phyloP scores from a whole-genome alignment of 2,113 vertebrate genomes.

The Rhinoptilus africanus region DNA sequence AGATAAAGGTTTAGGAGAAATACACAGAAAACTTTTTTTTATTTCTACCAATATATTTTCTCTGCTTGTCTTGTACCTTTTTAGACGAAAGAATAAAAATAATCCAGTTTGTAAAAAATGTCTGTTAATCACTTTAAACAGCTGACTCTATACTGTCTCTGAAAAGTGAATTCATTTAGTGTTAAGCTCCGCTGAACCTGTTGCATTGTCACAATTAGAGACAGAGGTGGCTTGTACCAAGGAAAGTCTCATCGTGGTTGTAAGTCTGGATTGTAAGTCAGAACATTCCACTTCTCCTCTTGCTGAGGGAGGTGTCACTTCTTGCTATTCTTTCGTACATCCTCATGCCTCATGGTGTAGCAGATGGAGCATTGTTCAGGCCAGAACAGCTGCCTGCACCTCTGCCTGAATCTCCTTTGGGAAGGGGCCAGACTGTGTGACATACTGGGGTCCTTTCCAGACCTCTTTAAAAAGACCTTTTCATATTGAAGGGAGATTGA shows the following conservation, averaged over 20 bases:
- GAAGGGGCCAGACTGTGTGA: rapidly evolving
- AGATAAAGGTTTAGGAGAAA: not conserved
- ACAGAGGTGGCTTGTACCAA: not conserved
- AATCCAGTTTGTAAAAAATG: not conserved
- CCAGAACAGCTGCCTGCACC: not conserved
- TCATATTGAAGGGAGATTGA: not conserved
- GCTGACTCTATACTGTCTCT: not conserved
- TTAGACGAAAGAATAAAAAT: not conserved
- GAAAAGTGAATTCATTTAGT: not conserved
- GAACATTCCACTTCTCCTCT: not conserved
- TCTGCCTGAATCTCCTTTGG: not conserved
- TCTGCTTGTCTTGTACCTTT: not conserved
- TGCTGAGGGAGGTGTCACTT: not conserved
- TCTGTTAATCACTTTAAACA: not conserved
- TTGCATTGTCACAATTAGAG: not conserved
- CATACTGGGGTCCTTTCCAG: not conserved
- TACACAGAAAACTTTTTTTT: not conserved
- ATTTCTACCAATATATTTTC: not conserved
- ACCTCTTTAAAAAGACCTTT: not conserved
- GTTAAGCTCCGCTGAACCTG: not conserved
- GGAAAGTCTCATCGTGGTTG: not conserved
- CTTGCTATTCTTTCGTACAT: not conserved
- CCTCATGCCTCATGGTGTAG: too few species aligned
- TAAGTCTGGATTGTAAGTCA: too few species aligned
- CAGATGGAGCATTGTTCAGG: not conserved